phyloP scores from a whole-genome alignment of 1,140 invertebrate species.

The Drosophila melanica region DNA sequence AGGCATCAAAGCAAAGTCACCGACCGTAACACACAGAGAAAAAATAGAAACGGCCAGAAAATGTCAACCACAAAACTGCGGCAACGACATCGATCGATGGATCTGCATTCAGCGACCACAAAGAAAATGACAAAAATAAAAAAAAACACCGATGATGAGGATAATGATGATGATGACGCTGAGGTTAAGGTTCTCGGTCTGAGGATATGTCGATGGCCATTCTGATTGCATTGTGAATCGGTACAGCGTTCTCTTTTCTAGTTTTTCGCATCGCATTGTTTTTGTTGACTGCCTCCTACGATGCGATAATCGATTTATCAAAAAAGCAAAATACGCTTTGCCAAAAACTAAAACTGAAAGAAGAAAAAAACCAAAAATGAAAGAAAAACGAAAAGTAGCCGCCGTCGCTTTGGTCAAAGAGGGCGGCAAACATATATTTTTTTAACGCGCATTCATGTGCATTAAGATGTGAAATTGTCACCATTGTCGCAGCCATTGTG shows the following conservation, averaged over 20 bases:
- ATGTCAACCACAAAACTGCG: conserved; percentile 75
- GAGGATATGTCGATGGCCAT: conserved; percentile 41
- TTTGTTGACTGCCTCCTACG: conserved; percentile 69
- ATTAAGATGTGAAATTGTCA: conserved; percentile 84
- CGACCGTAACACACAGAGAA: conserved; percentile 45
- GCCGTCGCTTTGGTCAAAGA: conserved; percentile 52
- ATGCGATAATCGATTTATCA: conserved; percentile 83
- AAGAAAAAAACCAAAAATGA: conserved; percentile 12
- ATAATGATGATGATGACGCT: conserved; percentile 44
- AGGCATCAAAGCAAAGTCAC: conserved; percentile 74
- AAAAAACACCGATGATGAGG: conserved; percentile 24
- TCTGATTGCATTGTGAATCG: conserved; percentile 13
- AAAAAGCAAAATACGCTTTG: conserved; percentile 69
- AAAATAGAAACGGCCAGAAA: conserved; percentile 30
- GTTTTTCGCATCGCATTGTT: conserved; percentile 52
- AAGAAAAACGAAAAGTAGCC: conserved; percentile 37
- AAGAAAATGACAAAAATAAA: conserved; percentile 29
- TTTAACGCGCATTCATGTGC: conserved; percentile 77
- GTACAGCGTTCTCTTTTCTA: conserved; percentile 18
- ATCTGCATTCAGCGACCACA: conserved; percentile 60
- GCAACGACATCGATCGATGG: conserved; percentile 42
- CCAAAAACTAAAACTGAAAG: conserved; percentile 40
- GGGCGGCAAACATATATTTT: conserved; percentile 45
- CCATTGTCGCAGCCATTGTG: conserved; percentile 70
- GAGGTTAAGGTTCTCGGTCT: conserved; percentile 27